Conservation (phyloP, 2,888 invertebrate species). For the Dichetophora obliterata region DNA sequence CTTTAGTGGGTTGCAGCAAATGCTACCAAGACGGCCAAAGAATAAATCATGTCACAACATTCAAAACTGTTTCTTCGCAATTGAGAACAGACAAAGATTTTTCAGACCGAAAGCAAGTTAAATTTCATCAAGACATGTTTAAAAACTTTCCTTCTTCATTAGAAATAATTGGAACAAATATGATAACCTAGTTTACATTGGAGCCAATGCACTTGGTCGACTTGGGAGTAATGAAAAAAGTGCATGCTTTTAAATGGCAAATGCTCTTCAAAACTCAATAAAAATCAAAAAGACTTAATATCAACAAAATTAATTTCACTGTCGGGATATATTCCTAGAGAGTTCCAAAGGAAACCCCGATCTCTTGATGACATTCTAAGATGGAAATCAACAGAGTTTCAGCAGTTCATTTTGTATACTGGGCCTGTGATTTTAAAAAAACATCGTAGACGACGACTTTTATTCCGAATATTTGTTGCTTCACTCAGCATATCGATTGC, state of each 20-base stretch:
- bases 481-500: no score
- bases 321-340: no score
- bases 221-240: conserved; percentile 26
- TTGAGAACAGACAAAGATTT: no score
- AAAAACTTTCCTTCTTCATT: background rate
- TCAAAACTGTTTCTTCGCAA: background rate
- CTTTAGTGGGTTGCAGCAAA: conserved; percentile 1
- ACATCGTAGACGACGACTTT: no score
- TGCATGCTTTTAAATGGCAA: conserved; percentile 11
- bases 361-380: no score
- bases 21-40: background rate
- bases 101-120: no score
- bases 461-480: no score
- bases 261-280: background rate
- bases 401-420: no score
- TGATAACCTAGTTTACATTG: conserved; percentile 33
- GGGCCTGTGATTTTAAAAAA: no score
- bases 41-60: background rate
- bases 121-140: background rate
- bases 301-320: no score
- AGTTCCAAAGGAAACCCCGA: no score
- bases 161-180: conserved; percentile 1
- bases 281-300: background rate
- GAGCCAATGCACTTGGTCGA: conserved; percentile 32
- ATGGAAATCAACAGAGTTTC: no score